Evolutionary conservation across 2,797 vertebrate species (phyloP), one percentile per base, ranked within the genome.

Genomic region (Okamejei kenojei): DNA sequence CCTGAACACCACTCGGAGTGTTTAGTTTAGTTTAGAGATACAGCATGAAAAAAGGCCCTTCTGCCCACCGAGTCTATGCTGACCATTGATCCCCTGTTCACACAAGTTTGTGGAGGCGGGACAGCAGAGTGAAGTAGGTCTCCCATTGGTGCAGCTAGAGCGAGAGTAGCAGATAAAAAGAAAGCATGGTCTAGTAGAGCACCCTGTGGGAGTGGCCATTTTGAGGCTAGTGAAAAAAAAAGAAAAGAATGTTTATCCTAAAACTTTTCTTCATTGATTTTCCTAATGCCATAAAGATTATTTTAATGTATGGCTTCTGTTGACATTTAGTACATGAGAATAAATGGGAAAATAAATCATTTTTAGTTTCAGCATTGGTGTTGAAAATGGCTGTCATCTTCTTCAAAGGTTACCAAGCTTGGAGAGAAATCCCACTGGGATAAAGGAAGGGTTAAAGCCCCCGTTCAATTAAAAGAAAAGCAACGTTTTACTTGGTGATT

Each of bases 401-500:
- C 71, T 13, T 74, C 71, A 92, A 76, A 92, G 71, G 26, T 26
- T 73, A 29, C 11, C 76, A 26, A 1, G 90, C 90, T 76, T 26
- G 54, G 73, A 76, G 29, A 92, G 90, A 74, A 92, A 92, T 26
- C 17, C 15, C 26, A 45, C 38, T 76, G 38, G 54, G 29, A 17
- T 73, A 74, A 45, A 54, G 71, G 38, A 92, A 11, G 90, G 26
- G 90, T 92, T 92, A 92, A 92, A 54, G 35, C 71, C 45, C 90
- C 76, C 76, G 90, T 76, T 92, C 90, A 76, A 92, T 92, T 92
- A 92, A 92, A 74, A 74, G 81, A 92, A 58, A 91, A 71, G 90
- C 38, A 92, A 92, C 38, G 29, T 92, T 92, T 92, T 92, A 92
- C 90, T 74, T 92, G 45, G 90, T 92, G 90, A 92, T 92, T 92